Base-by-base conservation (phyloP, 2,888 invertebrate species). In the Drosophila tanythrix region DNA sequence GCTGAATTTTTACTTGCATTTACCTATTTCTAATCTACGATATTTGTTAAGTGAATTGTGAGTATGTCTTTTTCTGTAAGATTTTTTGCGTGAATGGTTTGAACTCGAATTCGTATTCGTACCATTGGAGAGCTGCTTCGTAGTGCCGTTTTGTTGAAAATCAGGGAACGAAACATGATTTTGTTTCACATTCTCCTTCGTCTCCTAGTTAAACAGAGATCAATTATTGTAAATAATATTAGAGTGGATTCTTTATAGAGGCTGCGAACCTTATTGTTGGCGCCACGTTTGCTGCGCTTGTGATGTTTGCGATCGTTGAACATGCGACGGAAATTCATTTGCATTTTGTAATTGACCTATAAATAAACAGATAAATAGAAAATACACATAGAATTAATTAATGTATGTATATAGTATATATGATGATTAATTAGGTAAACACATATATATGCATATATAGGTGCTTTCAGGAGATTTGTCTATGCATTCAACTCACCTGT, bases 91-190 rank as follows among this genome's bases (percentile, higher is more conserved):
- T 94, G 95, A 95, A 95, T 94, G 95, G 94, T 90, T 82, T 92
- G 94, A 95, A 94, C 94, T 94, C 94, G 94, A 94, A 95, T 94
- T 95, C 95, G 95, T 95, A 97, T 94, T 95, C 95, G 95, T 95
- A 97, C 97, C 97, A 95, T 97, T 96, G 93, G 97, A 96, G 94
- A 97, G 90, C 80, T 92, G 96, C 94, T 97, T 97, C 72, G 96
- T 96, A 91, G 96, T 96, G 92, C 97, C 97, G 91, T 97, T 97
- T 94, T 97, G 97, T 94, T 97, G 97, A 93, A 97, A 97, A 94
- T 97, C 97, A 57, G 97, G 97, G 94, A 97, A 97, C 93, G 97
- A 97, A 86, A 97, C 97, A 94, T 97, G 97, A 93, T 97, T 97
- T 90, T 95, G 95, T 94, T 93, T 93, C 21, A 97, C 97, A 89